Evolutionary conservation across 1,140 invertebrate genomes (phyloP), one percentile per base, ranked within the genome.

Genomic region (Colletes gigas): DNA sequence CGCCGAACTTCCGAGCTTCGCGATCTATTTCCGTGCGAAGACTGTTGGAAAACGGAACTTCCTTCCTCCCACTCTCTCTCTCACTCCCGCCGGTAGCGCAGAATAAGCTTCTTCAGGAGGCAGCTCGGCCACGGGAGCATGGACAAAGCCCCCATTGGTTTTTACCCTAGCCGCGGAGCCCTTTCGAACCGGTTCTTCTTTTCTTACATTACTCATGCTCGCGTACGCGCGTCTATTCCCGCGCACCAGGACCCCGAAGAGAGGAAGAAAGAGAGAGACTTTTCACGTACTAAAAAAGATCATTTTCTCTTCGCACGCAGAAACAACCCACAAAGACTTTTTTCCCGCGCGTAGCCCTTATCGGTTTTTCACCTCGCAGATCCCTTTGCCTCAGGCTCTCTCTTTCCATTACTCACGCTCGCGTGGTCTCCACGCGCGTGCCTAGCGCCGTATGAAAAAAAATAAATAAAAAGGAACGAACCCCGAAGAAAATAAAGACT

Each of bases 221-320:
- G 71, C 63, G 63, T 80, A 74, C 60, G 55, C 21, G 21, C 71
- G 78, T 57, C 17, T 54, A 71, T 39, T 54, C 70, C 70, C 54
- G 78, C 65, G 66, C 52, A 39, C 60, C 19, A n/a, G 4, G 66
- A 59, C 54, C 52, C 21, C 62, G 47, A 55, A 79, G 50, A 50
- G 19, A 50, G 60, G 44, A 50, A 19, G 9, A 47, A 54, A 67
- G 30, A 52, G n/a, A 57, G 47, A 54, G 60, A 65, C 54, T 80
- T 80, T 75, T 68, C 72, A 75, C 54, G 71, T 80, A 54, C 78
- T 75, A 75, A 80, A 80, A 80, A 80, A 80, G 62, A 79, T 75
- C 8, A 39, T 79, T 59, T 54, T 74, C 65, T 50, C 71, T 75
- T 75, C 71, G 78, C 78, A 80, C 78, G 78, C 78, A 80, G 78